Conservation (phyloP, 2,888 invertebrate genomes). For the Eupithecia exiguata region DNA sequence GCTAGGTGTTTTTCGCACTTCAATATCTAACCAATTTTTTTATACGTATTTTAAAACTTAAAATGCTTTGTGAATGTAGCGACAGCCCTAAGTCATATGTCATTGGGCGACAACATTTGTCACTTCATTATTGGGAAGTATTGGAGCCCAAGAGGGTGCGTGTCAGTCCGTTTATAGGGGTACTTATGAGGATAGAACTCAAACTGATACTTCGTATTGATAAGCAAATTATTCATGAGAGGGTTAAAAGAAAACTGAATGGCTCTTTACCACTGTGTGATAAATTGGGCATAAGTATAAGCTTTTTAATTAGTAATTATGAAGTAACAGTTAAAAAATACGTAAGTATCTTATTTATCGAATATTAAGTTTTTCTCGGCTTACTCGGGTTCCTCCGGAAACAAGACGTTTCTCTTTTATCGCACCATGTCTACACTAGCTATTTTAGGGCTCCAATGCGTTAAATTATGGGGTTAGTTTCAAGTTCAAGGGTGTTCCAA, state of each 20-base stretch:
- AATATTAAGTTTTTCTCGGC: neutral
- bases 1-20: neutral
- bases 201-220: slow-evolving; percentile 19
- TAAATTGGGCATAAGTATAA: neutral
- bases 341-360: too few relatives aligned
- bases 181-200: slow-evolving; percentile 67
- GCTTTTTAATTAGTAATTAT: too few relatives aligned
- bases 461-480: neutral
- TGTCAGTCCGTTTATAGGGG: slow-evolving; percentile 48
- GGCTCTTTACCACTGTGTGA: neutral
- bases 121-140: slow-evolving; percentile 66
- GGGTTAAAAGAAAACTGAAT: neutral
- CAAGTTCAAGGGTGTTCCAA: neutral
- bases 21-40: neutral
- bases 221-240: neutral
- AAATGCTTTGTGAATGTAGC: neutral
- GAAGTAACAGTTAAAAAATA: too few relatives aligned
- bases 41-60: neutral
- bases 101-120: slow-evolving; percentile 63
- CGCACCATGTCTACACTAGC: neutral
- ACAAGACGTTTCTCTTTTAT: neutral
- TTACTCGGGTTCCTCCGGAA: neutral
- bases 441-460: neutral
- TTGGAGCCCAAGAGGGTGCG: slow-evolving; percentile 54
- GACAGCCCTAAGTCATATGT: slow-evolving; percentile 36